Conservation (phyloP, 2,797 vertebrate species). For the Siniperca obscura region DNA sequence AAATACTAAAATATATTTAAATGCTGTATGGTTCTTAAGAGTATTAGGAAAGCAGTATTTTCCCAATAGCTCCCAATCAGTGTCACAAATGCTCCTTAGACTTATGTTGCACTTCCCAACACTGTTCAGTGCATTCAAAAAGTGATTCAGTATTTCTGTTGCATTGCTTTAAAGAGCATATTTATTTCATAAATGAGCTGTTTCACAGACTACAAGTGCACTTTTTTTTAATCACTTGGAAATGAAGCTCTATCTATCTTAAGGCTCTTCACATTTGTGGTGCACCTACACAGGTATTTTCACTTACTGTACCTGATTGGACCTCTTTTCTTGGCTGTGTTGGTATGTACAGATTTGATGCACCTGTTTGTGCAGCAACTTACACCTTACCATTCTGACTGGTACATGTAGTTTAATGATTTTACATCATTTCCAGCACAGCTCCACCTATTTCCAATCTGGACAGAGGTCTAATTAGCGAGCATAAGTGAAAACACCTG, state of each 20-base stretch:
- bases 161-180: slow-evolving; percentile 27
- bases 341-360: slow-evolving; percentile 1
- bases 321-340: not conserved
- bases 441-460: slow-evolving; percentile 1
- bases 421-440: not conserved
- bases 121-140: slow-evolving; percentile 30
- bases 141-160: slow-evolving; percentile 16
- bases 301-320: not conserved
- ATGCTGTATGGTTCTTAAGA: not conserved
- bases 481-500: slow-evolving; percentile 31
- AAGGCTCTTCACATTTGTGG: not conserved
- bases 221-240: not conserved
- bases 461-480: slow-evolving; percentile 7
- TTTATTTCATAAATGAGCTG: slow-evolving; percentile 5
- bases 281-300: not conserved
- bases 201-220: not conserved
- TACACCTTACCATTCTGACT: not conserved
- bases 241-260: not conserved
- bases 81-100: slow-evolving; percentile 64
- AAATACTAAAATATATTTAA: slow-evolving; percentile 28
- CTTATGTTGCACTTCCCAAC: slow-evolving; percentile 62
- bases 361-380: slow-evolving; percentile 9
- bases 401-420: not conserved
- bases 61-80: slow-evolving; percentile 65
- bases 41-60: slow-evolving; percentile 24